Conservation (phyloP, 2,888 invertebrate species). For the Drosophila parthenogenetica region DNA sequence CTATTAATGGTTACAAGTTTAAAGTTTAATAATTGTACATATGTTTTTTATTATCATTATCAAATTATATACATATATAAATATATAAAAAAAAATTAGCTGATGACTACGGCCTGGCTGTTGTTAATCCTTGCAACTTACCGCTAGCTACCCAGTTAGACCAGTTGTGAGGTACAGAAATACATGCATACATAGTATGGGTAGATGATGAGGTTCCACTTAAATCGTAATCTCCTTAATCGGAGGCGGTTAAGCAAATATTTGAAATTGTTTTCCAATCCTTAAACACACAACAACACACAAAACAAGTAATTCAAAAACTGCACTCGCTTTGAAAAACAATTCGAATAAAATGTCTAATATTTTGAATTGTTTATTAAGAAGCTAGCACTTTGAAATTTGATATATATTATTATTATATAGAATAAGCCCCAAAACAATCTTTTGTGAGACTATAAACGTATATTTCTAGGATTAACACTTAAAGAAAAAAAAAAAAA, state of each 20-base stretch:
- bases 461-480: slow-evolving; percentile 63
- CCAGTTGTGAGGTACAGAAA: slow-evolving; percentile 24
- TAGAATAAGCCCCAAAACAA: slow-evolving; percentile 64
- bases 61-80: slow-evolving; percentile 34
- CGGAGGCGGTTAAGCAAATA: slow-evolving; percentile 27
- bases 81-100: slow-evolving; percentile 30
- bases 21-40: slow-evolving; percentile 67
- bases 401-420: slow-evolving; percentile 26
- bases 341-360: slow-evolving; percentile 1
- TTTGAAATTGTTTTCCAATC: slow-evolving; percentile 42
- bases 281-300: slow-evolving; percentile 23
- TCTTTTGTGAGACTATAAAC: slow-evolving; percentile 78
- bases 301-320: slow-evolving; percentile 10
- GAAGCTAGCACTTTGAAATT: slow-evolving; percentile 52
- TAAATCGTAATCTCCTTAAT: slow-evolving; percentile 8
- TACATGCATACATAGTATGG: slow-evolving; percentile 68
- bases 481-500: slow-evolving; percentile 49
- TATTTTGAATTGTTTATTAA: slow-evolving; percentile 50
- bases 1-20: slow-evolving; percentile 53
- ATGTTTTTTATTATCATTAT: slow-evolving; percentile 60
- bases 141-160: slow-evolving; percentile 37
- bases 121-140: slow-evolving; percentile 52
- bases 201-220: slow-evolving; percentile 36
- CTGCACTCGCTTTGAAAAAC: slow-evolving; percentile 45
- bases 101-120: slow-evolving; percentile 71